Evolutionary conservation across 2,113 vertebrate genomes (phyloP), one percentile per base, ranked within the genome.

Genomic region (Ibidorhyncha struthersii): DNA sequence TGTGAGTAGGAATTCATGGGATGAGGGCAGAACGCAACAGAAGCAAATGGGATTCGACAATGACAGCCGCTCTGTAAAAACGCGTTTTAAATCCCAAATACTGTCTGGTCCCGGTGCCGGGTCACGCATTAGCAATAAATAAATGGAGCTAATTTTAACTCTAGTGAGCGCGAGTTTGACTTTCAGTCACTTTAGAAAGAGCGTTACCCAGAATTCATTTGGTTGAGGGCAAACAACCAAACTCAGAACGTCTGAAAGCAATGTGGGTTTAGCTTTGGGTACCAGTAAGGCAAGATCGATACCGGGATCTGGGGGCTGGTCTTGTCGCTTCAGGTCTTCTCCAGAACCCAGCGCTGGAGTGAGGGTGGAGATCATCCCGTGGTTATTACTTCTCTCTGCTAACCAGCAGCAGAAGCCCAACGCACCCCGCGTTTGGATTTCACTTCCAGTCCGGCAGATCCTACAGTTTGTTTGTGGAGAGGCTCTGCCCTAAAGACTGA

Each of bases 341-440:
- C 50, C 69, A 9, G 52, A 43, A 0, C 15, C 26, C 43, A 0
- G 49, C 2, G 0, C 43, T 25, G 61, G 32, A 12, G 29, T 0
- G 2, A 29, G 63, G 63, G 4, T 59, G 55, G 45, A 43, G 26
- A 5, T 26, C n/a, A 12, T 13, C 43, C 67, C 43, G 0, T 3
- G 25, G 4, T 22, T 9, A 0, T 34, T 8, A 1, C 10, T 56
- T 43, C 22, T 62, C 53, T 72, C 67, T 21, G 40, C 72, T 63
- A 5, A 13, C 8, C 59, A 19, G 59, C 62, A 61, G n/a, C 65
- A 14, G 52, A 23, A 50, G 55, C 45, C 3, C 21, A 38, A 8
- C 1, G 4, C 9, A 4, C 9, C 8, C 29, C 0, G 1, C 0
- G 1, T 23, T 50, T 34, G 29, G 12, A 0, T 55, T 88, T 27